A percentile compares a stretch with the other conserved stretches of the same genome.
Evolutionary conservation across 2,888 invertebrate species (phyloP).

Genomic region (Dynastes maya): DNA sequence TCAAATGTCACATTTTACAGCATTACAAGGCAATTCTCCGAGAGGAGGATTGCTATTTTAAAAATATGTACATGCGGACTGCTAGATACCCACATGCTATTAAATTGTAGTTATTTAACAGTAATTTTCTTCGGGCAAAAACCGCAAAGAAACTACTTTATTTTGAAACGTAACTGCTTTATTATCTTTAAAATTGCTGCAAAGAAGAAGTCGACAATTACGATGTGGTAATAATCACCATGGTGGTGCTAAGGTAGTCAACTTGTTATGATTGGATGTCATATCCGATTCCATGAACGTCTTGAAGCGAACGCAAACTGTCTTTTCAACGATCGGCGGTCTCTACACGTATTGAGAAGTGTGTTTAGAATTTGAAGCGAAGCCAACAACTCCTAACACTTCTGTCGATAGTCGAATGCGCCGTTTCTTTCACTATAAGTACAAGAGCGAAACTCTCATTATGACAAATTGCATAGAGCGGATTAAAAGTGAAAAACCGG

Average conservation of each 20-base stretch:
- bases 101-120: background rate
- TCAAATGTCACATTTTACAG: no score
- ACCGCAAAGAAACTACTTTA: background rate
- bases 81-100: background rate
- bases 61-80: no score
- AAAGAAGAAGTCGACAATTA: conserved; percentile 11
- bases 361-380: conserved; percentile 2
- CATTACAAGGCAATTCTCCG: no score
- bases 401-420: conserved; percentile 3
- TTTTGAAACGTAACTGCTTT: conserved; percentile 12
- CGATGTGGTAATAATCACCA: background rate
- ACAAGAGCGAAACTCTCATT: conserved; percentile 47
- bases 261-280: conserved; percentile 32
- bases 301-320: background rate
- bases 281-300: conserved; percentile 6
- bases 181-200: conserved; percentile 21
- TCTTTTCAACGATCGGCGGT: background rate
- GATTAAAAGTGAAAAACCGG: conserved; percentile 51
- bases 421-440: conserved; percentile 4
- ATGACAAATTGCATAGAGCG: conserved; percentile 56
- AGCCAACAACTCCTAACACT: background rate
- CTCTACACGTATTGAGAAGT: background rate
- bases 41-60: no score
- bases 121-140: background rate
- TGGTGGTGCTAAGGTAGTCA: background rate